These are phyloP conservation scores for Gephyroberyx darwinii DNA, from an alignment of 2,797 vertebrate genomes.

Conservation along the genomic window DNA sequence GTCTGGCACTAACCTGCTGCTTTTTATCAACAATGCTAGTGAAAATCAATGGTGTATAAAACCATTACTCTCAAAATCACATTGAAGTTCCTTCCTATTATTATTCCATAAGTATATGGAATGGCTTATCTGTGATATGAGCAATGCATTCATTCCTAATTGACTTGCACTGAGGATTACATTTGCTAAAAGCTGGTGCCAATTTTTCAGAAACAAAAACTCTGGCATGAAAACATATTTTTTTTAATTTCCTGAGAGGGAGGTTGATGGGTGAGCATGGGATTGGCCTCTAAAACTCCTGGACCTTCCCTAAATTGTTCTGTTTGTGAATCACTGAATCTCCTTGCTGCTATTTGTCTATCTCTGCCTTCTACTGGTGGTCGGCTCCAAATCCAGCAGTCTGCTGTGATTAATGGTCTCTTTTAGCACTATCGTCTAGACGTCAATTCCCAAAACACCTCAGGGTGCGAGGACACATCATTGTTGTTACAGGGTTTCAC, in stretches of 20 bases:
- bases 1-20: not conserved
- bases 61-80: not conserved
- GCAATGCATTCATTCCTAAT: too few relatives aligned
- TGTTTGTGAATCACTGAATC: slow-evolving; percentile 3
- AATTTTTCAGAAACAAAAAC: not conserved
- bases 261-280: not conserved
- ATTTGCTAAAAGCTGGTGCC: not conserved
- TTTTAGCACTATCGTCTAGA: slow-evolving; percentile 67
- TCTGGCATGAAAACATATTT: not conserved
- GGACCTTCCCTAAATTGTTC: slow-evolving; percentile 2
- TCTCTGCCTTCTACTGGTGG: slow-evolving; percentile 18
- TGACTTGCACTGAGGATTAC: too few relatives aligned
- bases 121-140: not conserved
- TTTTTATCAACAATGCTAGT: not conserved
- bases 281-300: not conserved
- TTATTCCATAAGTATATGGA: not conserved
- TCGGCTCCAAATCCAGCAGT: slow-evolving; percentile 38
- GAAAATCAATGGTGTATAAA: not conserved
- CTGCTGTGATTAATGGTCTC: slow-evolving; percentile 60
- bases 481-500: slow-evolving; percentile 50
- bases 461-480: slow-evolving; percentile 44
- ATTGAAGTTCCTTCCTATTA: not conserved
- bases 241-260: not conserved
- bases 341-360: slow-evolving; percentile 11
- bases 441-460: slow-evolving; percentile 68